Conservation (phyloP, 2,113 vertebrate species). For the Uropsilus gracilis region DNA sequence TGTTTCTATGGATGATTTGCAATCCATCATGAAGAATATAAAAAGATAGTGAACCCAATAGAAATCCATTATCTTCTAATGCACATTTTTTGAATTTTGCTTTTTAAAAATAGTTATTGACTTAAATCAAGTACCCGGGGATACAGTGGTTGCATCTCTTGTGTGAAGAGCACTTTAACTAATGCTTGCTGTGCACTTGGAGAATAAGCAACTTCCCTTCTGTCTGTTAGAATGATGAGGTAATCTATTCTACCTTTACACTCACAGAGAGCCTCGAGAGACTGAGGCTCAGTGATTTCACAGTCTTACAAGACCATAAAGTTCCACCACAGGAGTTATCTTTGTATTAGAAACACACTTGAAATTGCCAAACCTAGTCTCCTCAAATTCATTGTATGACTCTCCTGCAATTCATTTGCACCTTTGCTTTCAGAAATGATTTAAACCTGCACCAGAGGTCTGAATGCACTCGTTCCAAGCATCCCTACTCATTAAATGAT, state of each 20-base stretch:
- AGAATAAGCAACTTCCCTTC: neutral
- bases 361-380: neutral
- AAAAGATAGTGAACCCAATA: conserved; percentile 34
- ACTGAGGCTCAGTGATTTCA: neutral
- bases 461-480: neutral
- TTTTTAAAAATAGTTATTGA: conserved; percentile 36
- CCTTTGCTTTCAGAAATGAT: neutral
- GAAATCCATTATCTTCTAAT: conserved; percentile 29
- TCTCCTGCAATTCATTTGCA: neutral
- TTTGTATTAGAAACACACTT: neutral
- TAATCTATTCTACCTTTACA: neutral
- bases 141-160: neutral
- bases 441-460: neutral
- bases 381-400: neutral
- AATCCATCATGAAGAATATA: neutral
- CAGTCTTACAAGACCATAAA: neutral
- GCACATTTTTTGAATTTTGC: neutral
- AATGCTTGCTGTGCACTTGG: neutral
- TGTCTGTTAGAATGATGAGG: neutral
- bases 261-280: neutral
- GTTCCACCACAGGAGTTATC: neutral
- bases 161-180: neutral
- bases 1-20: neutral
- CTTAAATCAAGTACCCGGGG: neutral
- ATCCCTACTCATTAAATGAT: neutral